Evolutionary conservation across 1,140 invertebrate species (phyloP).

Genomic region (Aethina tumida): DNA sequence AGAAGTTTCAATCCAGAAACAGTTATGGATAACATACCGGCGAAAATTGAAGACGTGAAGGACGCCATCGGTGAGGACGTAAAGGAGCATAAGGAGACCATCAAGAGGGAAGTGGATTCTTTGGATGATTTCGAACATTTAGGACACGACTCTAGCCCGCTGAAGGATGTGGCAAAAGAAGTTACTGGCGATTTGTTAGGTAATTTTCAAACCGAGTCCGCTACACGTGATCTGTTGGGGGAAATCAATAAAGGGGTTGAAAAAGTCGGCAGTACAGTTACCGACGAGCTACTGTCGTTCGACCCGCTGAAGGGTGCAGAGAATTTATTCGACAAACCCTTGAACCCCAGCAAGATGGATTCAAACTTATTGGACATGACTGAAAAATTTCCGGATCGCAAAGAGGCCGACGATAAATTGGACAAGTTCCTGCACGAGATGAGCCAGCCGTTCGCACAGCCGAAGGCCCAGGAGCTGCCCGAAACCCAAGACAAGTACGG

Average conservation of each 20-base stretch:
- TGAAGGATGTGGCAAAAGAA: constrained; percentile 17
- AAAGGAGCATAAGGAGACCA: too few species aligned
- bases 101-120: constrained; percentile 54
- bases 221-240: constrained; percentile 17
- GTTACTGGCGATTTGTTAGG: constrained; percentile 16
- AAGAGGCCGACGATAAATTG: constrained; percentile 23
- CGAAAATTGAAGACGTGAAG: too few species aligned
- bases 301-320: constrained; percentile 14
- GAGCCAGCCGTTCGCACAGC: constrained; percentile 20
- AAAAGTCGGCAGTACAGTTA: constrained; percentile 15
- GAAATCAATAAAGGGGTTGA: constrained; percentile 28
- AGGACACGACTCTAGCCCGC: constrained; percentile 38
- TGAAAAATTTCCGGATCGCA: constrained; percentile 24
- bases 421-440: constrained; percentile 27
- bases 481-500: constrained; percentile 18
- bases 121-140: constrained; percentile 63
- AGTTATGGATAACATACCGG: too few species aligned
- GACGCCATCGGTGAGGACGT: too few species aligned
- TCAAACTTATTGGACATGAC: constrained; percentile 24
- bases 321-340: constrained; percentile 12
- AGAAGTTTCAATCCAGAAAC: too few species aligned
- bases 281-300: constrained; percentile 15
- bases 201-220: constrained; percentile 14
- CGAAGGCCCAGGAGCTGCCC: constrained; percentile 25
- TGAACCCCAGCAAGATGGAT: constrained; percentile 22